Percentiles rank a stretch among this genome's conserved stretches.
These are phyloP conservation scores for Zaprionus inermis DNA, from an alignment of 1,140 invertebrate species.

Conservation along the genomic window DNA sequence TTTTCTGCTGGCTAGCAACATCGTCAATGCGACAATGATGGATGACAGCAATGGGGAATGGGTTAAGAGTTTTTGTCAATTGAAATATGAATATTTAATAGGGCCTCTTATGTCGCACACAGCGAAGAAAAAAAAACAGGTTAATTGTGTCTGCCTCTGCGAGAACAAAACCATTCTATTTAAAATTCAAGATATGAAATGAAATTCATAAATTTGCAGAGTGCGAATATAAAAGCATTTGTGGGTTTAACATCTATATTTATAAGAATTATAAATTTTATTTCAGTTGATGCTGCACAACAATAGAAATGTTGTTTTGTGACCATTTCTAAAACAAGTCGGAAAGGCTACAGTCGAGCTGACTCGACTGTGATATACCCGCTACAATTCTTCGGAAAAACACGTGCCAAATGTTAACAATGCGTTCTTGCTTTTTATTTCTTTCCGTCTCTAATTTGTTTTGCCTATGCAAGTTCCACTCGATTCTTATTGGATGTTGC, in stretches of 20 bases:
- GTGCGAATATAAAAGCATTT: neutral
- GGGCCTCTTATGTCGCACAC: constrained; percentile 8
- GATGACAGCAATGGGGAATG: constrained; percentile 4
- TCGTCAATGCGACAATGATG: neutral
- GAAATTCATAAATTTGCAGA: neutral
- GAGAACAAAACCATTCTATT: constrained; percentile 17
- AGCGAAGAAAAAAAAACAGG: constrained; percentile 29
- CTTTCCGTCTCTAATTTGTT: no score
- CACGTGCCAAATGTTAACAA: no score
- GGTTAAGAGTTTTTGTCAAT: constrained; percentile 20
- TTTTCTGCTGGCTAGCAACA: constrained; percentile 27
- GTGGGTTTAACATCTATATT: neutral
- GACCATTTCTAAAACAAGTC: no score
- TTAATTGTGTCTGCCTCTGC: constrained; percentile 13
- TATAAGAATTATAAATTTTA: neutral
- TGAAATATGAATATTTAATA: constrained; percentile 35
- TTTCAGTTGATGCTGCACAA: neutral
- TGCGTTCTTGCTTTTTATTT: no score
- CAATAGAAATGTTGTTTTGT: neutral
- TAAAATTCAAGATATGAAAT: neutral
- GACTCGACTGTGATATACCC: no score
- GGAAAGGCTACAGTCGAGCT: no score
- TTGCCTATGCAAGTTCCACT: no score
- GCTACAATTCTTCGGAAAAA: no score
- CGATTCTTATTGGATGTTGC: no score